Conservation (phyloP, 2,113 vertebrate species). For the Numenius arquata region DNA sequence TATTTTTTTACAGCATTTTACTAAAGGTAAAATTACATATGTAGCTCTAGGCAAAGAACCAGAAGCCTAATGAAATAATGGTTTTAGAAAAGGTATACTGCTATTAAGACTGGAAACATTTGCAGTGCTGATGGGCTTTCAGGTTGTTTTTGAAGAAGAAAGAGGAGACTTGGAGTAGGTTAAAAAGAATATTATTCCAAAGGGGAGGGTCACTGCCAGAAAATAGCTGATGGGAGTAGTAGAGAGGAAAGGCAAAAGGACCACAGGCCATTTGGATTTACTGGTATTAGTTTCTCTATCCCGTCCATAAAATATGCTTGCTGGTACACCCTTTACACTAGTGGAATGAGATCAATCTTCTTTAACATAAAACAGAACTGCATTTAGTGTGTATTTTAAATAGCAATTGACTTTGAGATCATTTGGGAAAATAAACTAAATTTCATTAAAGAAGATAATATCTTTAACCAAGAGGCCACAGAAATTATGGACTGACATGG, state of each 20-base stretch:
- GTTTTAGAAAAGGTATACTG: neutral
- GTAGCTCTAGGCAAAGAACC: neutral
- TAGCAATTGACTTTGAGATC: neutral
- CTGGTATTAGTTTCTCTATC: neutral
- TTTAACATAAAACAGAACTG: neutral
- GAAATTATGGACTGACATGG: neutral
- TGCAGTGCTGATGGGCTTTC: neutral
- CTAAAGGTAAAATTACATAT: neutral
- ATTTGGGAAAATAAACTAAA: neutral
- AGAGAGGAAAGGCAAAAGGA: neutral
- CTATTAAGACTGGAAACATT: neutral
- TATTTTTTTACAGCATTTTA: neutral
- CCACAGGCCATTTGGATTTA: neutral
- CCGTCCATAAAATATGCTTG: neutral
- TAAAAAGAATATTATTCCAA: neutral
- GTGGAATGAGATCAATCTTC: neutral
- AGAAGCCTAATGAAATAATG: neutral
- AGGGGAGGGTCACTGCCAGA: neutral
- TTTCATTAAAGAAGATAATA: constrained; percentile 7
- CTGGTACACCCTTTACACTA: neutral
- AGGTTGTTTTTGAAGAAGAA: neutral
- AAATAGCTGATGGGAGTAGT: neutral
- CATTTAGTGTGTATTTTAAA: neutral
- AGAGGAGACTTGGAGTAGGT: neutral
- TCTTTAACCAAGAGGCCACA: neutral